phyloP scores from a whole-genome alignment of 2,113 vertebrate species.

The Muntiacus muntjak region DNA sequence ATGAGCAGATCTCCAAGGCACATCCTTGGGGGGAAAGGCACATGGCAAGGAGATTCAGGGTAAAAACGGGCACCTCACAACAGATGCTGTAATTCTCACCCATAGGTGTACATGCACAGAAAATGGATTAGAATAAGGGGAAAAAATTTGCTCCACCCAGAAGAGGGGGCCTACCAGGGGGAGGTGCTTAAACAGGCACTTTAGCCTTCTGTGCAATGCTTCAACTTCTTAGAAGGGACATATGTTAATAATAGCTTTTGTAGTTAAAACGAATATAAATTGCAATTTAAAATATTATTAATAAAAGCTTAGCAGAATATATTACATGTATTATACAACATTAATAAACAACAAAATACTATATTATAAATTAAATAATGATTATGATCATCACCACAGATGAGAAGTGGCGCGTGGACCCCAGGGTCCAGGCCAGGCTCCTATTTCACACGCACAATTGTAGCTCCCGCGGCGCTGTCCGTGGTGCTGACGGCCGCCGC shows the following conservation, averaged over 20 bases:
- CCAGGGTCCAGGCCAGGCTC: background rate
- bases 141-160: background rate
- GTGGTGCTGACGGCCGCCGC: constrained; percentile 27
- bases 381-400: background rate
- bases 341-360: background rate
- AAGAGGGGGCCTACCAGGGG: background rate
- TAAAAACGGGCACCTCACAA: background rate
- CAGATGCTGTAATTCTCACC: background rate
- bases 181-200: too few relatives aligned
- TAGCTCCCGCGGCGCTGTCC: constrained; percentile 1
- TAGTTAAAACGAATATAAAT: background rate
- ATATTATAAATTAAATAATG: background rate
- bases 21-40: background rate
- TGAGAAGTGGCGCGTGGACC: background rate
- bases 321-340: background rate
- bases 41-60: too few relatives aligned
- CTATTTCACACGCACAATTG: background rate
- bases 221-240: background rate
- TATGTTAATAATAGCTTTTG: background rate
- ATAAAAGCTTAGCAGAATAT: background rate
- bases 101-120: background rate
- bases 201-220: background rate
- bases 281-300: background rate
- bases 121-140: background rate
- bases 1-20: background rate